These are phyloP conservation scores for Ahaetulla prasina DNA, from an alignment of 2,113 vertebrate species.

Conservation along the genomic window DNA sequence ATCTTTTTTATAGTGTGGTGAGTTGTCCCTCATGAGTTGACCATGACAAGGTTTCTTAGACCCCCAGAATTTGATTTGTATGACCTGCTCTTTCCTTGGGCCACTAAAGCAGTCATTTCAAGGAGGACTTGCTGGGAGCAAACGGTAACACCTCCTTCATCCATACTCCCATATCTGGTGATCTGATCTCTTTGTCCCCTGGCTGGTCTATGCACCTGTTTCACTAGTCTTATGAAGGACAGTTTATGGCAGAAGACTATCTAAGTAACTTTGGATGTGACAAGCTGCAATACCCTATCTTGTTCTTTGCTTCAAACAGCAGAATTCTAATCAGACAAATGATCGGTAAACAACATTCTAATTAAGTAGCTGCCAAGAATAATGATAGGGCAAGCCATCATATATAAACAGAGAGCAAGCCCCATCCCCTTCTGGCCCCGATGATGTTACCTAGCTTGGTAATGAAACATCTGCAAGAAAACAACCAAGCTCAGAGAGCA, in stretches of 20 bases:
- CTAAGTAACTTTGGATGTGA: not conserved
- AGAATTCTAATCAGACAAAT: not conserved
- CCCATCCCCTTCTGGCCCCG: too few species aligned
- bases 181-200: not conserved
- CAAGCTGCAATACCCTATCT: not conserved
- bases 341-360: too few species aligned
- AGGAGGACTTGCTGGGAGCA: not conserved
- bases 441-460: too few species aligned
- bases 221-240: not conserved
- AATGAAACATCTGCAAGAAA: too few species aligned
- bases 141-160: not conserved
- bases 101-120: not conserved
- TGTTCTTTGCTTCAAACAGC: not conserved
- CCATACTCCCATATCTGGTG: not conserved
- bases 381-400: too few species aligned
- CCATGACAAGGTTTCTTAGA: too few species aligned
- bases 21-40: too few species aligned
- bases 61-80: not conserved
- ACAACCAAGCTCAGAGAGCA: too few species aligned
- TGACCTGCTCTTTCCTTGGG: not conserved
- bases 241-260: not conserved
- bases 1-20: too few species aligned
- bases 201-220: not conserved
- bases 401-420: too few species aligned
- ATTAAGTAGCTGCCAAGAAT: too few species aligned